phyloP scores from a whole-genome alignment of 1,140 invertebrate genomes.

The Drosophila sechellia region DNA sequence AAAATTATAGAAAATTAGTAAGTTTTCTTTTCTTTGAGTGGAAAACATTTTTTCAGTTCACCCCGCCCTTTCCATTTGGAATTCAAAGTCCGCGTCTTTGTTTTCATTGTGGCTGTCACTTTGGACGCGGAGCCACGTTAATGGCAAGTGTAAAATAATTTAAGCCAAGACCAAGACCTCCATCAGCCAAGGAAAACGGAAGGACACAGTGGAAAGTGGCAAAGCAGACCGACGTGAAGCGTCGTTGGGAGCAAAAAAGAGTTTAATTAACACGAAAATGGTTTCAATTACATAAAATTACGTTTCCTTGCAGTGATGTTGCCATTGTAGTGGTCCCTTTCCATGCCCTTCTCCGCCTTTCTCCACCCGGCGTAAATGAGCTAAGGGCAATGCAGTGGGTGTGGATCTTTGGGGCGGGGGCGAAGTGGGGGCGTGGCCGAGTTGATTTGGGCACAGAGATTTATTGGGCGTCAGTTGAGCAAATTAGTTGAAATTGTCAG shows the following conservation, averaged over 20 bases:
- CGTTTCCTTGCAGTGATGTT: constrained; percentile 70
- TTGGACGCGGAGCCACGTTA: constrained; percentile 74
- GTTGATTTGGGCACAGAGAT: constrained; percentile 76
- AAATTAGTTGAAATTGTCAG: constrained; percentile 81
- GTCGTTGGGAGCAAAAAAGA: constrained; percentile 58
- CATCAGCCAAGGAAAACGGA: constrained; percentile 24
- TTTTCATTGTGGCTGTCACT: constrained; percentile 82
- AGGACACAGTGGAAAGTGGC: constrained; percentile 1
- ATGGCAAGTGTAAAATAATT: constrained; percentile 82
- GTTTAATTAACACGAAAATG: constrained; percentile 83
- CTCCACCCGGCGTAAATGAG: constrained; percentile 22
- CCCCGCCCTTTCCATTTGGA: neutral
- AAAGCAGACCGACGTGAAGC: constrained; percentile 19
- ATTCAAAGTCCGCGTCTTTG: constrained; percentile 61
- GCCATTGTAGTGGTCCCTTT: constrained; percentile 57
- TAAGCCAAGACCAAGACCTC: constrained; percentile 64
- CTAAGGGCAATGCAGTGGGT: constrained; percentile 24
- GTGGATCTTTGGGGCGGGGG: constrained; percentile 12
- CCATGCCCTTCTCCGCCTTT: neutral
- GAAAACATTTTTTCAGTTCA: neutral
- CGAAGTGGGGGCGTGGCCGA: constrained; percentile 55
- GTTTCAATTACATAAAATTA: constrained; percentile 83
- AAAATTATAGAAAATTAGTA: neutral
- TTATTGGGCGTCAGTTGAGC: constrained; percentile 77
- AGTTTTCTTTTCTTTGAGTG: too few species aligned